Conservation (phyloP, 2,113 vertebrate species). For the Steatornis caripensis region DNA sequence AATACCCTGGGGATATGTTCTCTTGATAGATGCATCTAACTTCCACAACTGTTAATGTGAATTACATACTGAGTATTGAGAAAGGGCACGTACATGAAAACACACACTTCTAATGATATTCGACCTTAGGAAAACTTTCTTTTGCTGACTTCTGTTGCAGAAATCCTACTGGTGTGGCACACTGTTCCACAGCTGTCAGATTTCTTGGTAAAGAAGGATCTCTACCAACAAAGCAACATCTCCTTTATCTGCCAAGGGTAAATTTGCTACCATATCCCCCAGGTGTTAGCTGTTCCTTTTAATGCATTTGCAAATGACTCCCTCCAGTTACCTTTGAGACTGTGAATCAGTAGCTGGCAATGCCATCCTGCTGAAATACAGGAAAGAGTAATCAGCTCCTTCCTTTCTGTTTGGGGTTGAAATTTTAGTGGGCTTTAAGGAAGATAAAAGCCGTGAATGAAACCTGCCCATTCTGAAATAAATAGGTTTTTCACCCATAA, state of each 20-base stretch:
- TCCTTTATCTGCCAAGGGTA: not conserved
- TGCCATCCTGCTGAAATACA: not conserved
- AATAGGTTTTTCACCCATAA: not conserved
- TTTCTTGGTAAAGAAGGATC: not conserved
- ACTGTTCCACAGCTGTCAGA: not conserved
- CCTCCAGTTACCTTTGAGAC: not conserved
- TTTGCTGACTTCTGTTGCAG: not conserved
- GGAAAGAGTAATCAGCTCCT: not conserved
- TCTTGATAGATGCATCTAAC: slow-evolving; percentile 22
- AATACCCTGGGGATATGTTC: not conserved
- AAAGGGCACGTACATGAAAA: not conserved
- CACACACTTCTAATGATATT: not conserved
- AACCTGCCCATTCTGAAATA: not conserved
- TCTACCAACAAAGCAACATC: not conserved
- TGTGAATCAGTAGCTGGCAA: not conserved
- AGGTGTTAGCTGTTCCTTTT: not conserved
- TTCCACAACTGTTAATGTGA: not conserved
- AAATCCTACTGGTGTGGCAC: not conserved
- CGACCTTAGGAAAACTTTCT: not conserved
- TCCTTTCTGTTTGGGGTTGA: not conserved
- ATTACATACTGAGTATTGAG: not conserved
- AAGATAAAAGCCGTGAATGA: not conserved
- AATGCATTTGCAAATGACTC: not conserved
- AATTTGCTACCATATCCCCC: not conserved
- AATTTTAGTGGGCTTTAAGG: not conserved